Conservation (phyloP, 35 echinoderm and acorn worm genomes). For the Ptychodera flava region DNA sequence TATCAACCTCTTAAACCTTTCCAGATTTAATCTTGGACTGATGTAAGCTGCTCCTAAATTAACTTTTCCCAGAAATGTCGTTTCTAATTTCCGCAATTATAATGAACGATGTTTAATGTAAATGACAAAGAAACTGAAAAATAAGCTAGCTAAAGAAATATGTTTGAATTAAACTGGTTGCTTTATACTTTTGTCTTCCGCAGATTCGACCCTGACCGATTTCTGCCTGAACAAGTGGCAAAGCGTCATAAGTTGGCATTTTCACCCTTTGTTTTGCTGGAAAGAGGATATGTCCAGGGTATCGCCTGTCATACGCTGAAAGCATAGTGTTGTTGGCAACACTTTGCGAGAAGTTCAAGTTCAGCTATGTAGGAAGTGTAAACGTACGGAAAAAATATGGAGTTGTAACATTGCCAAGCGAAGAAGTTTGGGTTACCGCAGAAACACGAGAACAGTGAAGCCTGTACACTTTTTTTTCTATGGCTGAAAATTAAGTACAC, state of each 20-base stretch:
- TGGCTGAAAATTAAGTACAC: no score
- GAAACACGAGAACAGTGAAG: neutral
- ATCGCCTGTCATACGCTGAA: neutral
- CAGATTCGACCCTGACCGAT: neutral
- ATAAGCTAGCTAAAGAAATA: neutral
- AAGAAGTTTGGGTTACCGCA: neutral
- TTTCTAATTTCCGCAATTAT: neutral
- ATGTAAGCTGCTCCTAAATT: neutral
- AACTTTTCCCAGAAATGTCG: neutral
- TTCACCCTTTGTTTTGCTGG: neutral
- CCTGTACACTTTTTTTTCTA: no score
- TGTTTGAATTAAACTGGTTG: neutral
- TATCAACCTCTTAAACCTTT: no score
- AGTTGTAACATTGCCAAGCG: neutral
- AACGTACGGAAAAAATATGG: neutral
- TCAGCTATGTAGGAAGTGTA: neutral
- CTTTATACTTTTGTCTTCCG: neutral
- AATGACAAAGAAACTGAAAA: no score
- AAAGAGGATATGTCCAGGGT: neutral
- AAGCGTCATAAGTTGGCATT: neutral
- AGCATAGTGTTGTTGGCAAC: neutral
- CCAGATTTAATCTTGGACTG: no score
- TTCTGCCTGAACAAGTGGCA: neutral
- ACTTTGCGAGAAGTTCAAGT: neutral
- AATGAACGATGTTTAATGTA: no score